phyloP scores from a whole-genome alignment of 2,888 invertebrate genomes.

The Chrysomela aeneicollis region DNA sequence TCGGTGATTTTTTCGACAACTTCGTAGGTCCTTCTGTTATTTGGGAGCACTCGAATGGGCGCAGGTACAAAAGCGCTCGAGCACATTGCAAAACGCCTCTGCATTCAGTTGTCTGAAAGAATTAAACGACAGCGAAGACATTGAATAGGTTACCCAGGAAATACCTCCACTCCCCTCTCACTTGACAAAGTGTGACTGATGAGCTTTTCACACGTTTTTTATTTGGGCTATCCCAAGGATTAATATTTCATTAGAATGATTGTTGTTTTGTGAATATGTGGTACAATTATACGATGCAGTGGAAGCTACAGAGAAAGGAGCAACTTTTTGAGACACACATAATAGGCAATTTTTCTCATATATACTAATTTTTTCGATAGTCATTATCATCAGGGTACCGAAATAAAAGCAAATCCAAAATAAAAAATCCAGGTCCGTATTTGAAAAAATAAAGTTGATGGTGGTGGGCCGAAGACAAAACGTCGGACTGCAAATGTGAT shows the following conservation, averaged over 20 bases:
- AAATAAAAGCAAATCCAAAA: too few species aligned
- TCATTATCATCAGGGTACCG: too few species aligned
- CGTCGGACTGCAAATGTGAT: too few species aligned
- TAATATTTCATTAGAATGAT: background rate
- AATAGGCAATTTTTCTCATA: too few species aligned
- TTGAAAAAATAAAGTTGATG: too few species aligned
- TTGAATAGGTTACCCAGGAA: conserved; percentile 51
- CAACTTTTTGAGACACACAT: too few species aligned
- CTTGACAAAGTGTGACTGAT: conserved; percentile 55
- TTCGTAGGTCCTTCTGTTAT: conserved; percentile 34
- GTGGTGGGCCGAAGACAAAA: too few species aligned
- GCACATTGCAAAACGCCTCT: conserved; percentile 49
- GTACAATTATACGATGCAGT: too few species aligned
- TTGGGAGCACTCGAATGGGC: conserved; percentile 17
- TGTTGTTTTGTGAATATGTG: too few species aligned
- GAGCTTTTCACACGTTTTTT: conserved; percentile 55
- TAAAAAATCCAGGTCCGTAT: too few species aligned
- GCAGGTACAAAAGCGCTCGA: conserved; percentile 43
- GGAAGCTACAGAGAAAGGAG: too few species aligned
- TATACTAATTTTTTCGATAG: too few species aligned
- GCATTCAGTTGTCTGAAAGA: conserved; percentile 56
- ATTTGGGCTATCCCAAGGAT: background rate
- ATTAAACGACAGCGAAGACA: conserved; percentile 50
- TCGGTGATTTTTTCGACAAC: conserved; percentile 43
- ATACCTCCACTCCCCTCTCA: conserved; percentile 51